These are phyloP conservation scores for Crioceris asparagi DNA, from an alignment of 2,888 invertebrate species.

Conservation along the genomic window DNA sequence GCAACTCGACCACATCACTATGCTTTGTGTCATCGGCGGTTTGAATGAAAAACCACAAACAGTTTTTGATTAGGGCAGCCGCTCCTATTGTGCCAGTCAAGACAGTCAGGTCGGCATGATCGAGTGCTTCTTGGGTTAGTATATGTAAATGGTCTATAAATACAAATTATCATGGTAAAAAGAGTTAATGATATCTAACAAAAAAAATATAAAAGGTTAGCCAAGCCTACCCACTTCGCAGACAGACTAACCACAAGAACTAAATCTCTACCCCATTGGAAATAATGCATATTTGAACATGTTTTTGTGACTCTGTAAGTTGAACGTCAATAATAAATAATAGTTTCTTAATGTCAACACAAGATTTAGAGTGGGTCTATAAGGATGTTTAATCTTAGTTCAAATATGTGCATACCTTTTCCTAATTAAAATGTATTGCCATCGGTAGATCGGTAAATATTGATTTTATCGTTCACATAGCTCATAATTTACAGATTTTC, in stretches of 20 bases:
- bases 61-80: constrained; percentile 66
- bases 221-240: too few species aligned
- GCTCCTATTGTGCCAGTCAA: constrained; percentile 73
- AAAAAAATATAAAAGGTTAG: too few species aligned
- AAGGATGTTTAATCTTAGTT: too few species aligned
- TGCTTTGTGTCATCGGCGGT: constrained; percentile 33
- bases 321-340: too few species aligned
- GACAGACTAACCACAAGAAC: too few species aligned
- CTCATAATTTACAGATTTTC: too few species aligned
- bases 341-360: too few species aligned
- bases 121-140: constrained; percentile 71
- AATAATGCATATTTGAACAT: not conserved
- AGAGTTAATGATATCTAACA: not conserved
- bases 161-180: not conserved
- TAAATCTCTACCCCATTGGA: not conserved
- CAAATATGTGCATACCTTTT: too few species aligned
- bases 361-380: too few species aligned
- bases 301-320: not conserved
- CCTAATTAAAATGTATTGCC: too few species aligned
- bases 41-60: constrained; percentile 66
- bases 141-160: constrained; percentile 61
- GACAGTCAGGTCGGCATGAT: constrained; percentile 74
- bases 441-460: too few species aligned
- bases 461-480: too few species aligned
- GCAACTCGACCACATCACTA: constrained; percentile 28